Evolutionary conservation across 2,113 vertebrate genomes (phyloP).

Genomic region (Scomber japonicus): DNA sequence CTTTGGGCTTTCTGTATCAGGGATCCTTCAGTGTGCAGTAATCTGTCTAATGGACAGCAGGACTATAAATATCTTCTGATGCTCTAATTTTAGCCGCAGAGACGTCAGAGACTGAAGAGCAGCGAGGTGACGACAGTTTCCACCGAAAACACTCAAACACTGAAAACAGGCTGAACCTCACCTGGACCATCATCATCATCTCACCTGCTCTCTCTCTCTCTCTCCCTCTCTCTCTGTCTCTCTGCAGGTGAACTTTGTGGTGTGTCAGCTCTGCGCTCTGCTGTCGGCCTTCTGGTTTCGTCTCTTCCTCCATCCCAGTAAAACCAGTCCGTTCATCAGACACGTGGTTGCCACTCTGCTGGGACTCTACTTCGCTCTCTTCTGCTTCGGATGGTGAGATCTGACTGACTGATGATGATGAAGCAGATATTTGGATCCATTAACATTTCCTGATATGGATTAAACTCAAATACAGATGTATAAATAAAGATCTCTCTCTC

Average conservation of each 20-base stretch:
- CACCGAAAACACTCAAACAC: too few species aligned
- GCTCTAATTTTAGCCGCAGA: not conserved
- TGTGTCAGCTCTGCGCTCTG: conserved; percentile 95
- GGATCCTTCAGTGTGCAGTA: not conserved
- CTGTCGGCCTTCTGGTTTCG: conserved; percentile 94
- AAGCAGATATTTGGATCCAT: too few species aligned
- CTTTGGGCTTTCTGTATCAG: not conserved
- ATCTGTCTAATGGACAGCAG: not conserved
- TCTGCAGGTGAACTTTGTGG: conserved; percentile 95
- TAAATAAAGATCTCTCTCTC: too few species aligned
- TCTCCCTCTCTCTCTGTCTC: conserved; percentile 4
- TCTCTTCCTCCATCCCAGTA: conserved; percentile 94
- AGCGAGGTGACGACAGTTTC: not conserved
- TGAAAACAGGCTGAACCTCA: not conserved
- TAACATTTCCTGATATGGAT: too few species aligned
- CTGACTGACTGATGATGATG: too few species aligned
- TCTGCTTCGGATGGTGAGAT: conserved; percentile 98
- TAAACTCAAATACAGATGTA: too few species aligned
- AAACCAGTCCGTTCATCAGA: conserved; percentile 92
- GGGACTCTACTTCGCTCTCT: conserved; percentile 96
- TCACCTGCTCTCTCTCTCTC: not conserved
- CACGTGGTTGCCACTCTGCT: conserved; percentile 93
- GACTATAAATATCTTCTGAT: conserved; percentile 3
- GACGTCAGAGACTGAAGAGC: not conserved
- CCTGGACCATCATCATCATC: not conserved